phyloP scores from a whole-genome alignment of 1,140 invertebrate species.

The Rhagoletis zephyria region DNA sequence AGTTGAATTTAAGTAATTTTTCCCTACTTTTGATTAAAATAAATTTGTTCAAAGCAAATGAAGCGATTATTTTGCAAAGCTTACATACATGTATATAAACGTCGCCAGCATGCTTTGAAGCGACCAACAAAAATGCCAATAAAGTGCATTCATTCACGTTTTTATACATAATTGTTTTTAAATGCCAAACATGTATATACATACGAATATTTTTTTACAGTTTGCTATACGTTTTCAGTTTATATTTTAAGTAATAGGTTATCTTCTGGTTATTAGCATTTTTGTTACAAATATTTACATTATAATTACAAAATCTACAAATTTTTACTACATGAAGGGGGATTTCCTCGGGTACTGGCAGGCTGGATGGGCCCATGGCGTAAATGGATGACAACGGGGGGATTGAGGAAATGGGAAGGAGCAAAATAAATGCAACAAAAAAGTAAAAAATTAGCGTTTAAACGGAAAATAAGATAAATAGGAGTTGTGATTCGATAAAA shows the following conservation, averaged over 20 bases:
- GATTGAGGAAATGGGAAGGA: constrained; percentile 66
- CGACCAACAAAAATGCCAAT: constrained; percentile 33
- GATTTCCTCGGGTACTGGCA: constrained; percentile 73
- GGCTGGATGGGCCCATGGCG: constrained; percentile 77
- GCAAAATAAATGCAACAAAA: constrained; percentile 58
- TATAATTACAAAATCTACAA: constrained; percentile 60
- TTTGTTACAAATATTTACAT: constrained; percentile 61
- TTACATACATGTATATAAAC: not conserved
- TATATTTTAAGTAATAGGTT: constrained; percentile 7
- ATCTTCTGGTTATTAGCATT: constrained; percentile 68
- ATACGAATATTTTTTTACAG: constrained; percentile 4
- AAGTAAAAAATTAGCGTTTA: constrained; percentile 49
- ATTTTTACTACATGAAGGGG: constrained; percentile 71
- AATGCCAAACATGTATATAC: not conserved
- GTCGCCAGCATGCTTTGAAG: not conserved
- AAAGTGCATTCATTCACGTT: constrained; percentile 10
- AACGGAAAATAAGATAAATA: constrained; percentile 42
- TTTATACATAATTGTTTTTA: not conserved
- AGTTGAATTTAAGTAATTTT: too few species aligned
- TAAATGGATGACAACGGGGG: constrained; percentile 59
- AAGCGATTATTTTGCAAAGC: not conserved
- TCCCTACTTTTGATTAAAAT: not conserved
- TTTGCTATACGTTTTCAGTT: not conserved
- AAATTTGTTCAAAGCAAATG: not conserved
- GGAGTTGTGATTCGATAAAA: not conserved